Evolutionary conservation across 1,140 invertebrate species (phyloP).

Genomic region (Eumaeus atala): DNA sequence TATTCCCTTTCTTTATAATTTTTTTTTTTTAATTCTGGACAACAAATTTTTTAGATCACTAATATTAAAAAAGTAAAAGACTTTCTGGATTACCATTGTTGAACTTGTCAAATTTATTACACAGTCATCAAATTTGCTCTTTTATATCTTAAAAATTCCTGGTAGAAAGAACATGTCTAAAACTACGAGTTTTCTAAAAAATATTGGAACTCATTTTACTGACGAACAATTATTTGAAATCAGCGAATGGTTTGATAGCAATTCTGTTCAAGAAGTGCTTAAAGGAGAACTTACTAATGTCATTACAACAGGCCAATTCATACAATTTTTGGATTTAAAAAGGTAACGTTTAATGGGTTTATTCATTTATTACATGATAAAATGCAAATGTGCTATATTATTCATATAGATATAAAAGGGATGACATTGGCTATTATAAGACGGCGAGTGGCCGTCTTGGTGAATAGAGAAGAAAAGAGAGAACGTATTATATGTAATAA

Average conservation of each 20-base stretch:
- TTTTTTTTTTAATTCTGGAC: no score
- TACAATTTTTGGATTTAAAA: conserved; percentile 46
- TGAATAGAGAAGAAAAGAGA: no score
- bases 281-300: conserved; percentile 42
- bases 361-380: no score
- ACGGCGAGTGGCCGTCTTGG: no score
- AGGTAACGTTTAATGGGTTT: conserved; percentile 37
- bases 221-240: conserved; percentile 47
- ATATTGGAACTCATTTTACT: conserved; percentile 37
- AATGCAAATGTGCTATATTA: no score
- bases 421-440: no score
- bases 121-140: no score
- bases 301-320: conserved; percentile 49
- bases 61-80: conserved; percentile 5
- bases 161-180: conserved; percentile 33
- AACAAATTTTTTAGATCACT: no score
- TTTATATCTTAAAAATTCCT: neutral
- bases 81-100: no score
- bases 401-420: no score
- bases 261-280: conserved; percentile 31
- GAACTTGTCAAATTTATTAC: neutral
- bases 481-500: no score
- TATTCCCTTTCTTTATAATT: no score
- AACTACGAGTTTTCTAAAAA: conserved; percentile 40
- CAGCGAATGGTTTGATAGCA: conserved; percentile 46